Percentiles rank a stretch among this genome's conserved stretches.
Evolutionary conservation across 2,888 invertebrate genomes (phyloP).

Genomic region (Dryadula phaetusa): DNA sequence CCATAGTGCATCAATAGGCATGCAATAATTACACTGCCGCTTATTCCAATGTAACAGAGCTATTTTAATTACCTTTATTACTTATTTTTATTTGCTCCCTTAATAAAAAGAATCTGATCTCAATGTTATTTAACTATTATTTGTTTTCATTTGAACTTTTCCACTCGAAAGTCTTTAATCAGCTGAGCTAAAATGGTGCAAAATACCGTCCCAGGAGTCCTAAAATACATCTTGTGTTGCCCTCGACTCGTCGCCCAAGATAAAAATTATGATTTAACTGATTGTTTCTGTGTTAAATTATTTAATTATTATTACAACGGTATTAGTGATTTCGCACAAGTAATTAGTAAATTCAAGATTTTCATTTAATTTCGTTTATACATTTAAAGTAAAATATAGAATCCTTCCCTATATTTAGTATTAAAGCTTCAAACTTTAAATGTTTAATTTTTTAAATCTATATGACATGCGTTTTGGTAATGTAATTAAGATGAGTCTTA

Average conservation of each 20-base stretch:
- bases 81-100: neutral
- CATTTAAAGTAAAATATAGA: too few relatives aligned
- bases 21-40: slow-evolving; percentile 54
- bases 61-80: slow-evolving; percentile 12
- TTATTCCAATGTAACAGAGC: slow-evolving; percentile 46
- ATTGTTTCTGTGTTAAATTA: neutral
- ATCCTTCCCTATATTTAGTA: too few relatives aligned
- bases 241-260: slow-evolving; percentile 47
- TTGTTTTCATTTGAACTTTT: neutral
- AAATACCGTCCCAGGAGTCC: slow-evolving; percentile 51
- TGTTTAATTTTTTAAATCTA: too few relatives aligned
- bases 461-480: too few relatives aligned
- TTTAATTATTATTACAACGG: neutral
- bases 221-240: slow-evolving; percentile 59
- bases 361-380: too few relatives aligned
- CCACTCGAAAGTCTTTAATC: neutral
- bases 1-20: slow-evolving; percentile 55
- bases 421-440: too few relatives aligned
- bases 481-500: too few relatives aligned
- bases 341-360: neutral
- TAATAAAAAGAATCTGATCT: too few relatives aligned
- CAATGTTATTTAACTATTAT: neutral
- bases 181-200: slow-evolving; percentile 9
- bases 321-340: neutral
- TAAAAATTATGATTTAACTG: slow-evolving; percentile 39